Evolutionary conservation across 2,113 vertebrate species (phyloP).

Genomic region (Muscicapa adusta): DNA sequence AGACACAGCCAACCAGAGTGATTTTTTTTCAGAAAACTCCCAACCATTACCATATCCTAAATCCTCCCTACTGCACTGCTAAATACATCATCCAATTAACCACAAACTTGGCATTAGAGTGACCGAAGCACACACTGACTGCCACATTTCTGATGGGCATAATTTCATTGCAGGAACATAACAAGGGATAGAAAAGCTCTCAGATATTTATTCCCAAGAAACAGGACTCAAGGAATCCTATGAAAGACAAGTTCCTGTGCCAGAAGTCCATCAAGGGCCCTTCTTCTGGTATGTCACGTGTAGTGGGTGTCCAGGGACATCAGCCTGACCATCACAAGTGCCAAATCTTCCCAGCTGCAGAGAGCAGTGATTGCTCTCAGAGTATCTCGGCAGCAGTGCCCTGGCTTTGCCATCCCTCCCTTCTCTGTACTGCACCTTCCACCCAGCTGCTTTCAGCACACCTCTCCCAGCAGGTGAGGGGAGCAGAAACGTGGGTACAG

Average conservation of each 20-base stretch:
- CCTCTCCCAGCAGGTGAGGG: not conserved
- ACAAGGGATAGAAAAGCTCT: not conserved
- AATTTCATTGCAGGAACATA: not conserved
- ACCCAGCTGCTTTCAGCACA: not conserved
- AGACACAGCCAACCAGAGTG: not conserved
- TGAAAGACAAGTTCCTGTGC: not conserved
- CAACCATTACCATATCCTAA: not conserved
- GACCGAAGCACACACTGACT: not conserved
- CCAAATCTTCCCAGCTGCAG: not conserved
- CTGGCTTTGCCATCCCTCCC: not conserved
- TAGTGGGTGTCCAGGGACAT: not conserved
- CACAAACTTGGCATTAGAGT: not conserved
- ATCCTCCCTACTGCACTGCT: not conserved
- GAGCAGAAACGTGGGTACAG: not conserved
- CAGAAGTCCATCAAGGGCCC: not conserved
- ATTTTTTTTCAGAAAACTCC: not conserved
- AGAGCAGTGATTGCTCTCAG: accelerated
- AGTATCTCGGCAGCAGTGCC: accelerated
- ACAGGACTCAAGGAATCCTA: not conserved
- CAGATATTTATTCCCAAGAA: not conserved
- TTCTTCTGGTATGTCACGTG: accelerated
- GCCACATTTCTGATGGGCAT: not conserved
- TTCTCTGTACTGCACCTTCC: not conserved
- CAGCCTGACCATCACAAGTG: not conserved
- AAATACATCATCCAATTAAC: not conserved